Percentiles rank a stretch among this genome's conserved stretches.
phyloP scores from a whole-genome alignment of 2,888 invertebrate genomes.

The Nematopogon swammerdamellus region DNA sequence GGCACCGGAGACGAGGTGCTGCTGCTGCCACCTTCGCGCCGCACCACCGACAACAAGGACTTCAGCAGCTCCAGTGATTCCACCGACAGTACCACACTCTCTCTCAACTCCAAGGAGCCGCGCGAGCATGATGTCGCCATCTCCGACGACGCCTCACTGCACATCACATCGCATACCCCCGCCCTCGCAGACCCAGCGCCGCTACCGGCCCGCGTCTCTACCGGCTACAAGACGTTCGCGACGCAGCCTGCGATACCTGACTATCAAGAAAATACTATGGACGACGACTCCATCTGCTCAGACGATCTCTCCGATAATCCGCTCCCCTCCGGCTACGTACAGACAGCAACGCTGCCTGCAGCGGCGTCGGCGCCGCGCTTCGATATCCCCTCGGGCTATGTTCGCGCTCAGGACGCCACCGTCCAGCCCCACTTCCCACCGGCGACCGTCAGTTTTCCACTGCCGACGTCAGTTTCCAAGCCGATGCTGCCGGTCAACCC shows the following conservation, averaged over 20 bases:
- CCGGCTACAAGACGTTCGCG: conserved; percentile 3
- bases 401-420: conserved; percentile 29
- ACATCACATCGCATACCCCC: conserved; percentile 27
- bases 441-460: not conserved
- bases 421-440: not conserved
- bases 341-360: conserved; percentile 3
- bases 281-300: not conserved
- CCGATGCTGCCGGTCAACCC: not conserved
- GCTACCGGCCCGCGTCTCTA: conserved; percentile 10
- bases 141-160: conserved; percentile 38
- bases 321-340: conserved; percentile 8
- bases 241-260: conserved; percentile 21
- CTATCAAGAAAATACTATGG: not conserved
- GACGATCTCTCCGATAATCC: not conserved
- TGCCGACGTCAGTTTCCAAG: not conserved
- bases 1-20: conserved; percentile 42
- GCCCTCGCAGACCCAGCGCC: conserved; percentile 11
- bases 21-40: conserved; percentile 28
- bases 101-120: conserved; percentile 32
- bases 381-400: conserved; percentile 24
- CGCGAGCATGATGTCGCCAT: conserved; percentile 37
- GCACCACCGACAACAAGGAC: conserved; percentile 31
- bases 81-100: conserved; percentile 47
- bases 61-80: conserved; percentile 42
- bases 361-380: not conserved